Evolutionary conservation across 2,797 vertebrate genomes (phyloP).

Genomic region (Sebastes wilsoni): DNA sequence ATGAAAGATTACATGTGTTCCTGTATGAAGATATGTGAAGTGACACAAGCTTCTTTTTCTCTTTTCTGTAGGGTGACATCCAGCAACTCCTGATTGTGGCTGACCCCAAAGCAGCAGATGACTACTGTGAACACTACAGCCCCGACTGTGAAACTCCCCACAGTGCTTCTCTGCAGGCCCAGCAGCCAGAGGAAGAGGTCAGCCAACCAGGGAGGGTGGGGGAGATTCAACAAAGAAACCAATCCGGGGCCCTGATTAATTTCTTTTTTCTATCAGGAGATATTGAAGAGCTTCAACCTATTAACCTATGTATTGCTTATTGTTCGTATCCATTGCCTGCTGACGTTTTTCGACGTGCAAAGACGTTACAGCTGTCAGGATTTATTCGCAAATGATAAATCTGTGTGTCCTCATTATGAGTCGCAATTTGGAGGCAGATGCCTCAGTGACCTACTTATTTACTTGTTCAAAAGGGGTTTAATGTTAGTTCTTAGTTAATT

Average conservation of each 20-base stretch:
- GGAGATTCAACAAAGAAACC: not conserved
- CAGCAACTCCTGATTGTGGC: slow-evolving; percentile 93
- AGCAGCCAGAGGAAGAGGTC: slow-evolving; percentile 93
- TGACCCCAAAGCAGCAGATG: slow-evolving; percentile 93
- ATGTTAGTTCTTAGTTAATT: not conserved
- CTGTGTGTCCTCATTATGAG: not conserved
- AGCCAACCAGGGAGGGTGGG: slow-evolving; percentile 44
- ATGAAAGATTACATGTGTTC: not conserved
- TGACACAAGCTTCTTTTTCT: not conserved
- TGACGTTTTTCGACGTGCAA: not conserved
- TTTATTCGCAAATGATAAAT: not conserved
- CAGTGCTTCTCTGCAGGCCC: slow-evolving; percentile 88
- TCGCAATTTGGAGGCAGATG: not conserved
- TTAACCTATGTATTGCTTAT: not conserved
- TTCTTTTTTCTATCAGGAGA: not conserved
- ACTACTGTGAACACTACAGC: slow-evolving; percentile 98
- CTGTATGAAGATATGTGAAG: not conserved
- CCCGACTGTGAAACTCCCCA: slow-evolving; percentile 94
- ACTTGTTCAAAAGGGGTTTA: not conserved
- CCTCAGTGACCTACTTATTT: not conserved
- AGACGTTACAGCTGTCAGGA: not conserved
- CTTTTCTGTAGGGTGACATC: slow-evolving; percentile 90
- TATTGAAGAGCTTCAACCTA: not conserved
- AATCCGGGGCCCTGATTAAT: not conserved
- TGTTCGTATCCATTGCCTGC: not conserved